These are phyloP conservation scores for Torymus tubicola DNA, from an alignment of 2,888 invertebrate genomes.

Conservation along the genomic window DNA sequence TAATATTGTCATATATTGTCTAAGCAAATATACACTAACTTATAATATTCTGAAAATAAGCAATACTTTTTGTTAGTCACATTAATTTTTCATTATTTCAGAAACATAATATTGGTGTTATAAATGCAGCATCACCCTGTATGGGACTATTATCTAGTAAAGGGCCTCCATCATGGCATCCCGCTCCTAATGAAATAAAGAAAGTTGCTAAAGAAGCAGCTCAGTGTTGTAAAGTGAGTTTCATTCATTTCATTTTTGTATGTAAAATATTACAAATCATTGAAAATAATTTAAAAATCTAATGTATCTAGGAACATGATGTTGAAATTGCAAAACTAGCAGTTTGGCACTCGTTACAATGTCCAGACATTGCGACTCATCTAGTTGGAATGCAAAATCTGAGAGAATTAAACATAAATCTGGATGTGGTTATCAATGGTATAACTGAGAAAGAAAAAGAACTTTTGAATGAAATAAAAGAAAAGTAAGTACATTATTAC, in stretches of 20 bases:
- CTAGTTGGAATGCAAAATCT: conserved; percentile 87
- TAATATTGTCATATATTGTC: too few species aligned
- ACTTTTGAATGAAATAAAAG: conserved; percentile 81
- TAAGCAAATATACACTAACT: too few species aligned
- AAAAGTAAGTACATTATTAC: conserved; percentile 77
- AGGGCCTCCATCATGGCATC: conserved; percentile 90
- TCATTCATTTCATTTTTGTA: background rate
- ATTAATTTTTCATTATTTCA: conserved; percentile 67
- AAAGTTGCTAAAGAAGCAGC: conserved; percentile 81
- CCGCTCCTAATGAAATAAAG: conserved; percentile 82
- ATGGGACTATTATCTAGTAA: conserved; percentile 89
- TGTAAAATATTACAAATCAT: background rate
- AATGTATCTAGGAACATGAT: conserved; percentile 76
- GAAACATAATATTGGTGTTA: conserved; percentile 85
- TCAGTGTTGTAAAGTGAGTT: conserved; percentile 81
- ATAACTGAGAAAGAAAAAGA: conserved; percentile 82
- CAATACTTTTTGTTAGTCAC: background rate
- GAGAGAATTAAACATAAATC: conserved; percentile 81
- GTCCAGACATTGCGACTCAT: conserved; percentile 81
- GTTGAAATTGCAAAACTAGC: conserved; percentile 86
- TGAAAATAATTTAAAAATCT: background rate
- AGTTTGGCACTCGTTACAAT: conserved; percentile 82
- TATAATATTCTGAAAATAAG: too few species aligned
- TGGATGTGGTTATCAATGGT: conserved; percentile 82
- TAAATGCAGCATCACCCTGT: conserved; percentile 89